Evolutionary conservation across 2,113 vertebrate species (phyloP).

Genomic region (Prunella himalayana): DNA sequence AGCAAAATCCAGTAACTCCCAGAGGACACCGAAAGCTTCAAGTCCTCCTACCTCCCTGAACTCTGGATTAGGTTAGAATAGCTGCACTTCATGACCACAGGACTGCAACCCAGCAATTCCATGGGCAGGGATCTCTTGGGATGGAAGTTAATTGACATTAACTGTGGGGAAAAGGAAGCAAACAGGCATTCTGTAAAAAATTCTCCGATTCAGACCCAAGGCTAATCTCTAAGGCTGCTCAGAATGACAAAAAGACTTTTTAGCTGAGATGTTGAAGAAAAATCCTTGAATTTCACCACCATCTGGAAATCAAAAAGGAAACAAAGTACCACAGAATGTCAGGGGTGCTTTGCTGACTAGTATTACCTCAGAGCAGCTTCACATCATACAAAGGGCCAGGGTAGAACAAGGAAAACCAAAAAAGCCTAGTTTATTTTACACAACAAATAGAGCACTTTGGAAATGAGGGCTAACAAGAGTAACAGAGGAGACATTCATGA

Average conservation of each 20-base stretch:
- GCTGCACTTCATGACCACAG: neutral
- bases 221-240: neutral
- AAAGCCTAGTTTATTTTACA: neutral
- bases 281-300: neutral
- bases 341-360: neutral
- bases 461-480: neutral
- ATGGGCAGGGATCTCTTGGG: neutral
- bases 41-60: neutral
- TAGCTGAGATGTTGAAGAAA: neutral
- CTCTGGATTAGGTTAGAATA: neutral
- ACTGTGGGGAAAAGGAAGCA: neutral
- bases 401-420: neutral
- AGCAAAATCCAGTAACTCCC: neutral
- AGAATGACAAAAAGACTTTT: neutral
- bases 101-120: neutral
- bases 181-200: neutral
- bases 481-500: neutral
- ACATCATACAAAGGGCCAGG: neutral
- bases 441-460: neutral
- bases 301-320: neutral
- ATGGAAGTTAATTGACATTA: neutral
- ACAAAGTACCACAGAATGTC: neutral
- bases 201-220: neutral
- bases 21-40: rapidly evolving
- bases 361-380: neutral